Conservation (phyloP, 1,140 invertebrate species). For the Tenebrio molitor region DNA sequence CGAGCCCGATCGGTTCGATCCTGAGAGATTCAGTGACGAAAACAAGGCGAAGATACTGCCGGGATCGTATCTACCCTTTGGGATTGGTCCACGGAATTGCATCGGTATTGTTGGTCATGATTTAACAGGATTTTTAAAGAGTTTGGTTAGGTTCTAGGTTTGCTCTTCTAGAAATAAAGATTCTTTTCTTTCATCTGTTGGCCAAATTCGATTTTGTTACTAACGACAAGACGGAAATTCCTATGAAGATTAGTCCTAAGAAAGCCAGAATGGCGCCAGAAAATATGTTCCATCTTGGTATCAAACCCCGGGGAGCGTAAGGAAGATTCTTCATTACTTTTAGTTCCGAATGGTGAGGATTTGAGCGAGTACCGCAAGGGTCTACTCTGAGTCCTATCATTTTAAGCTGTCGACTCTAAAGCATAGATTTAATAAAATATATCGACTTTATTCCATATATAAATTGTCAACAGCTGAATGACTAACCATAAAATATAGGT, state of each 20-base stretch:
- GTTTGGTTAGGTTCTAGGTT: constrained; percentile 50
- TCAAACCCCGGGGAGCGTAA: constrained; percentile 46
- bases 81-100: constrained; percentile 75
- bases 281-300: constrained; percentile 63
- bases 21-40: too few species aligned
- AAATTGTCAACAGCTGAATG: too few species aligned
- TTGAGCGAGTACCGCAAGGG: too few species aligned
- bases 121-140: background rate
- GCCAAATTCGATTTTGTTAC: constrained; percentile 63
- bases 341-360: too few species aligned
- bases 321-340: too few species aligned
- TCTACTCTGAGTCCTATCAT: too few species aligned
- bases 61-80: constrained; percentile 72
- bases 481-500: too few species aligned
- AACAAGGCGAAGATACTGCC: constrained; percentile 58
- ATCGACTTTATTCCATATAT: too few species aligned
- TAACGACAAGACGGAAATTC: constrained; percentile 61
- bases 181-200: constrained; percentile 41
- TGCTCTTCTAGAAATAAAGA: constrained; percentile 50
- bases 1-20: background rate
- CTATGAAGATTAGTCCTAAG: constrained; percentile 57
- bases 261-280: constrained; percentile 61
- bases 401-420: too few species aligned
- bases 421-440: too few species aligned
- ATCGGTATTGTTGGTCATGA: constrained; percentile 64